Conservation (phyloP, 2,888 invertebrate species). For the Eupithecia inturbata region DNA sequence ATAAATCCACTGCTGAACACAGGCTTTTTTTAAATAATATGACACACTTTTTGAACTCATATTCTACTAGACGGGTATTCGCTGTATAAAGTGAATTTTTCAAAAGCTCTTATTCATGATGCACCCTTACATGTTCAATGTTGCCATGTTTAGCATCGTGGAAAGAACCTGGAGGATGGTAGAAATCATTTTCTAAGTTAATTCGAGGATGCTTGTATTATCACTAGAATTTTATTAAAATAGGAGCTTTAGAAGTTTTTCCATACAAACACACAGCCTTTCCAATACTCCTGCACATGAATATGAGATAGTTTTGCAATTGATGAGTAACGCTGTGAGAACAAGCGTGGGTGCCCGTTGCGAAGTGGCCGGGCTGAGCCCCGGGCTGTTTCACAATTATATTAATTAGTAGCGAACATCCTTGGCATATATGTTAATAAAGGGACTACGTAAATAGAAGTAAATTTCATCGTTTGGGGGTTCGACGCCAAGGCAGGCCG, state of each 20-base stretch:
- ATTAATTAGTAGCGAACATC: slow-evolving; percentile 41
- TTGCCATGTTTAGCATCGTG: no score
- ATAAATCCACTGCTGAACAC: no score
- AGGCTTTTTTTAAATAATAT: no score
- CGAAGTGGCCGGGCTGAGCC: slow-evolving; percentile 52
- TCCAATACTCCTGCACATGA: slow-evolving; percentile 13
- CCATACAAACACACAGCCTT: slow-evolving; percentile 12
- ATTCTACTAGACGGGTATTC: no score
- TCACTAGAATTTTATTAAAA: no score
- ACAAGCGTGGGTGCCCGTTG: slow-evolving; percentile 53
- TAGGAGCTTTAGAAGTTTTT: neutral
- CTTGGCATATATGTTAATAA: slow-evolving; percentile 15
- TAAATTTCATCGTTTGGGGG: neutral
- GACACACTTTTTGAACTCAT: no score
- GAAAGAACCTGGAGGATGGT: no score
- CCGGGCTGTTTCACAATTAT: slow-evolving; percentile 41
- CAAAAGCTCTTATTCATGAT: neutral
- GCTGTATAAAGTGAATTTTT: neutral
- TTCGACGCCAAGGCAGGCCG: neutral
- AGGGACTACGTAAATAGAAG: neutral
- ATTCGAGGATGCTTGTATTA: no score
- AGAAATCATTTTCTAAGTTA: no score
- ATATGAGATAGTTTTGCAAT: slow-evolving; percentile 56
- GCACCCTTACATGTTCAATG: no score
- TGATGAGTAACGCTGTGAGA: slow-evolving; percentile 71